phyloP scores from a whole-genome alignment of 2,888 invertebrate species.

The Mactromeris polynyma region DNA sequence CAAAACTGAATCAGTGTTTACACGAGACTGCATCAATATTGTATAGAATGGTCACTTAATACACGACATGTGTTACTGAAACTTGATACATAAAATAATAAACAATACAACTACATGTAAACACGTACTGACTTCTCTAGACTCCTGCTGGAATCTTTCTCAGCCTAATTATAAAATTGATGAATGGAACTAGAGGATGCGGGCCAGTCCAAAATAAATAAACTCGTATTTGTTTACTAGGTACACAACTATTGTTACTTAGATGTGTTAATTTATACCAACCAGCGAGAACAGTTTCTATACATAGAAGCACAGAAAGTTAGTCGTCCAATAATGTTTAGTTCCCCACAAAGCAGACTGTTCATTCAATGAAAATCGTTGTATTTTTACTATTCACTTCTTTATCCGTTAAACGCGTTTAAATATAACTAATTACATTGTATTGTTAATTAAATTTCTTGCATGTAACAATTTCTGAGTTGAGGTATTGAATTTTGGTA shows the following conservation, averaged over 20 bases:
- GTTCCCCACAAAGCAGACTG: no score
- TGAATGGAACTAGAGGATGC: not conserved
- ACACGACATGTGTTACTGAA: not conserved
- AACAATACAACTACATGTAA: not conserved
- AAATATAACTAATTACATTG: no score
- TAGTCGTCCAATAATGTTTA: no score
- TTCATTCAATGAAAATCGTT: no score
- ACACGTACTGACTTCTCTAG: not conserved
- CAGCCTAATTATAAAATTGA: not conserved
- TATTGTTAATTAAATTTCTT: no score
- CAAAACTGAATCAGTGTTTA: not conserved
- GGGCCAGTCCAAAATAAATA: not conserved
- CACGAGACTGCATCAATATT: not conserved
- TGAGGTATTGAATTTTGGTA: no score
- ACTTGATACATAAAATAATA: not conserved
- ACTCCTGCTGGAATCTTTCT: not conserved
- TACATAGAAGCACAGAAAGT: no score
- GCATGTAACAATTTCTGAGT: no score
- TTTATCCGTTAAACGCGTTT: no score
- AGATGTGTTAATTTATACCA: not conserved
- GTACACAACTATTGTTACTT: not conserved
- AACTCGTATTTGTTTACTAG: not conserved
- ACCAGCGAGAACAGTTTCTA: not conserved
- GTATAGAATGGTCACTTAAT: not conserved
- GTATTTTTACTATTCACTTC: no score